Conservation (phyloP, 2,797 vertebrate genomes). For the Thaleichthys pacificus region DNA sequence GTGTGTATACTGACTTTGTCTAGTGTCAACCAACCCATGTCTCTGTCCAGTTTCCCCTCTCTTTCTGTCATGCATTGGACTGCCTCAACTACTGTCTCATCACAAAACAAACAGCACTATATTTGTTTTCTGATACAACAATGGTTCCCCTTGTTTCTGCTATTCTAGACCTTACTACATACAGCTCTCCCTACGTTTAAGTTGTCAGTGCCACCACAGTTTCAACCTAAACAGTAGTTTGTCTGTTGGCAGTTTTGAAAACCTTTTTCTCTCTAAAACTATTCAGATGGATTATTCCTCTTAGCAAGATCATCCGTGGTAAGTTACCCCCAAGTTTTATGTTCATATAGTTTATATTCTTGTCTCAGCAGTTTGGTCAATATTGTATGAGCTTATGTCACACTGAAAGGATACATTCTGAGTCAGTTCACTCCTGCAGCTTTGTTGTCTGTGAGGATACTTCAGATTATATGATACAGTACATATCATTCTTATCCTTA, state of each 20-base stretch:
- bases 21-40: not conserved
- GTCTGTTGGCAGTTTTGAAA: constrained; percentile 17
- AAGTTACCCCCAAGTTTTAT: not conserved
- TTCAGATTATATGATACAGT: not conserved
- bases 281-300: not conserved
- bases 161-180: constrained; percentile 58
- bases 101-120: constrained; percentile 45
- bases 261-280: constrained; percentile 21
- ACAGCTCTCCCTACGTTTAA: constrained; percentile 48
- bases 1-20: not conserved
- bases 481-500: not conserved
- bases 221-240: constrained; percentile 19
- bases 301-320: not conserved
- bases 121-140: constrained; percentile 62
- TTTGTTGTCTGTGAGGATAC: not conserved
- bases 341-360: not conserved
- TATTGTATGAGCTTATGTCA: not conserved
- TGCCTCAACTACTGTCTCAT: not conserved
- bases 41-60: not conserved
- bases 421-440: not conserved
- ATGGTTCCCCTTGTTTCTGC: constrained; percentile 60
- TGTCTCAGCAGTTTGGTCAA: not conserved
- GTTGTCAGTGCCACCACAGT: constrained; percentile 40
- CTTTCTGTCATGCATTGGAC: constrained; percentile 16
- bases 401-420: not conserved